Evolutionary conservation across 2,797 vertebrate genomes (phyloP), one percentile per base, ranked within the genome.

Genomic region (Balearica regulorum): DNA sequence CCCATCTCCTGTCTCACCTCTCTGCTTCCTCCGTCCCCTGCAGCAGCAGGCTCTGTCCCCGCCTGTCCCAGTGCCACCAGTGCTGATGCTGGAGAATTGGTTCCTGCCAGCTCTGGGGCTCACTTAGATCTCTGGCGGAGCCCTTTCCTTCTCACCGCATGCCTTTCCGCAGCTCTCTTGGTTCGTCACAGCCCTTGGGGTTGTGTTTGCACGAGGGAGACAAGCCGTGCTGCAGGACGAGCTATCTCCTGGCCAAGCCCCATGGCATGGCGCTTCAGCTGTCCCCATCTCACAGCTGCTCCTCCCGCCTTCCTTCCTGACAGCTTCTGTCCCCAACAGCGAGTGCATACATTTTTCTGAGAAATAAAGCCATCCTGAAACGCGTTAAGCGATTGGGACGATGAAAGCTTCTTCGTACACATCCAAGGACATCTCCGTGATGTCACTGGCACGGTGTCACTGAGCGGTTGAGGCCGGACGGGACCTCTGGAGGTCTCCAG

Each of bases 191-290:
- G 51, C 55, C 61, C 51, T 66, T 18, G 77, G 64, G 49, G 37
- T 66, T 60, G 75, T 55, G 35, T 62, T 51, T 19, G 18, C 39
- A 8, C 0, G 0, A 55, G 58, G 54, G 28, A 43, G 62, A 69
- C 5, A 3, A 48, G 62, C 31, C 0, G 0, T 0, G 2, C 51
- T 60, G 29, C n/a, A 69, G 41, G 44, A 62, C 2, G 2, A 29
- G 48, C 25, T 51, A 7, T 61, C 31, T 82, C n/a, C 78, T 37
- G 55, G 76, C 68, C 33, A 6, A 78, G 68, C 72, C 72, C 65
- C 4, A 0, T 6, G 28, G 43, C 58, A 13, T 2, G 4, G 24
- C 31, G 11, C 28, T 71, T 58, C 76, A 39, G 57, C 68, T 90
- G 31, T 28, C 57, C 65, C 48, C 9, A 46, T 8, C 64, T 70